Conservation (phyloP, 1,140 invertebrate genomes). For the Drosophila subobscura region DNA sequence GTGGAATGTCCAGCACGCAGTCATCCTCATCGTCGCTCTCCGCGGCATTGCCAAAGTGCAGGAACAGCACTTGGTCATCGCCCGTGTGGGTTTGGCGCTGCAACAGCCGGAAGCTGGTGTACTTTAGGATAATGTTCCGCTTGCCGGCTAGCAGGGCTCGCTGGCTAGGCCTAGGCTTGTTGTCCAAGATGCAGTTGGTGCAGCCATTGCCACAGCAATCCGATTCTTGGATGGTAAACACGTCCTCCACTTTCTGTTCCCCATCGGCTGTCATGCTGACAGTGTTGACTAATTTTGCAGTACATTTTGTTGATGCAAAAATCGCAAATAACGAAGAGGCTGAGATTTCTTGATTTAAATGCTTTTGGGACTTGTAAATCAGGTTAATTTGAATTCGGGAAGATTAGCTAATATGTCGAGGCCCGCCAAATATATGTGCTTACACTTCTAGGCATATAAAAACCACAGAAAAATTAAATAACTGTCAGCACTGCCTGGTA, state of each 20-base stretch:
- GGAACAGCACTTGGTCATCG: constrained; percentile 41
- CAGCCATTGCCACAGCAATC: constrained; percentile 82
- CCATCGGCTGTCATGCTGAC: too few relatives aligned
- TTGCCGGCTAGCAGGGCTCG: constrained; percentile 56
- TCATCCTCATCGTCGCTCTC: constrained; percentile 2
- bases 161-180: constrained; percentile 45
- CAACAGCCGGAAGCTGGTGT: constrained; percentile 56
- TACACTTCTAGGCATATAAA: too few relatives aligned
- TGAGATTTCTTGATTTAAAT: too few relatives aligned
- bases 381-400: too few relatives aligned
- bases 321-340: too few relatives aligned
- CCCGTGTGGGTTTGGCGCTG: constrained; percentile 18
- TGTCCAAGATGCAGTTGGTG: constrained; percentile 77
- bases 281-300: too few relatives aligned
- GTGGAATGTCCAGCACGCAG: constrained; percentile 64
- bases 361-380: too few relatives aligned
- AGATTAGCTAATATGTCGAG: too few relatives aligned
- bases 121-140: constrained; percentile 56
- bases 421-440: too few relatives aligned
- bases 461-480: too few relatives aligned
- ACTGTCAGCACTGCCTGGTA: neutral
- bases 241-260: constrained; percentile 15
- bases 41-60: constrained; percentile 52
- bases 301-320: too few relatives aligned
- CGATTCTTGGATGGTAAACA: constrained; percentile 15